Percentiles rank a stretch among this genome's conserved stretches.
phyloP scores from a whole-genome alignment of 2,797 vertebrate genomes.

The Sparus aurata region DNA sequence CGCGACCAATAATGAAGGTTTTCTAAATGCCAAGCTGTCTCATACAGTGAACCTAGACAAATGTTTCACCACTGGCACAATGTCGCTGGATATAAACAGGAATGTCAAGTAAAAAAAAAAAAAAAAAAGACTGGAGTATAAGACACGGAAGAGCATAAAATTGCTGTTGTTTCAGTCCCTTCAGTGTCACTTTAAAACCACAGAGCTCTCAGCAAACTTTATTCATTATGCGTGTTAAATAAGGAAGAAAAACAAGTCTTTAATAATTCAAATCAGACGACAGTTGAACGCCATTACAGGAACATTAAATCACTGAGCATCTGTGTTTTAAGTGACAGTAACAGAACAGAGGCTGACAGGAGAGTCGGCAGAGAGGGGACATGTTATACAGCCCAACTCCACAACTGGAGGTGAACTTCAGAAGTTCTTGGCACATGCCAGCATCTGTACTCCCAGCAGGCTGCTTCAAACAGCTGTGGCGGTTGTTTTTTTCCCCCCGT shows the following conservation, averaged over 20 bases:
- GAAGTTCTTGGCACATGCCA: conserved; percentile 32
- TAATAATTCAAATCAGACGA: conserved; percentile 40
- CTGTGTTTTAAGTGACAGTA: conserved; percentile 31
- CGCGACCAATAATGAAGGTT: conserved; percentile 10
- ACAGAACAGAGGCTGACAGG: conserved; percentile 2
- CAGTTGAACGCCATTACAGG: conserved; percentile 3
- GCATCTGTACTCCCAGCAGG: conserved; percentile 32
- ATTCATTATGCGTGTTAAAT: conserved; percentile 33
- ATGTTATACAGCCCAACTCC: conserved; percentile 13
- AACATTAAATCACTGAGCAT: conserved; percentile 25
- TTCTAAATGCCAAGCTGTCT: conserved; percentile 21
- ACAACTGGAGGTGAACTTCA: conserved; percentile 52
- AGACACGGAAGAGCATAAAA: conserved; percentile 17
- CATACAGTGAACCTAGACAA: neutral
- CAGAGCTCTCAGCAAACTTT: conserved; percentile 16
- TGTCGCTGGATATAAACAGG: conserved; percentile 2
- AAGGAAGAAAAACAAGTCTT: conserved; percentile 18
- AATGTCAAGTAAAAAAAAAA: conserved; percentile 21
- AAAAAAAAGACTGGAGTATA: neutral
- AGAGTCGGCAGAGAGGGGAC: conserved; percentile 7
- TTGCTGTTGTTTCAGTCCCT: neutral
- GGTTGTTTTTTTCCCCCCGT: conserved; percentile 1
- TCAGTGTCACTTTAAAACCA: conserved; percentile 10
- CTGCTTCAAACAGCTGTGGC: conserved; percentile 44
- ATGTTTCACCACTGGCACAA: neutral